Conservation (phyloP, 2,888 invertebrate genomes). For the Entomobrya proxima region DNA sequence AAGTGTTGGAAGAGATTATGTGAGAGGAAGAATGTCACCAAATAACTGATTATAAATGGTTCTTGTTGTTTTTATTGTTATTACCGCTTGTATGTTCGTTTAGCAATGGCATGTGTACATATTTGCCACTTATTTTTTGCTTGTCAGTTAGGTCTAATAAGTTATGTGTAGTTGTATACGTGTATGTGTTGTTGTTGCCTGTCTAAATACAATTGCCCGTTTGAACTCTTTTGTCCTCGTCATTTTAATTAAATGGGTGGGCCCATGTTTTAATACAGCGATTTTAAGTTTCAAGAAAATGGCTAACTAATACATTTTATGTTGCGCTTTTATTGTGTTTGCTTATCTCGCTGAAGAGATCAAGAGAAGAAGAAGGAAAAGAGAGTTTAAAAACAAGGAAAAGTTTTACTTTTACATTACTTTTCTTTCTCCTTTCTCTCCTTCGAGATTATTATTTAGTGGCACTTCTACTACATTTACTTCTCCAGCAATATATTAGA, state of each 20-base stretch:
- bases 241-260: constrained; percentile 65
- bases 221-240: constrained; percentile 47
- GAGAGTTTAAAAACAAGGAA: constrained; percentile 51
- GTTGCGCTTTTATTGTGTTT: constrained; percentile 51
- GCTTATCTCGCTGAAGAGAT: constrained; percentile 53
- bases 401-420: constrained; percentile 38
- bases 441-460: constrained; percentile 63
- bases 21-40: constrained; percentile 19
- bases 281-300: constrained; percentile 56
- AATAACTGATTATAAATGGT: constrained; percentile 49
- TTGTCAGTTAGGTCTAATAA: constrained; percentile 5
- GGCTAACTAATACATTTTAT: constrained; percentile 62
- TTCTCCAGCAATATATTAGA: constrained; percentile 56
- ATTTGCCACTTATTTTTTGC: not conserved
- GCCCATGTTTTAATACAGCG: constrained; percentile 48
- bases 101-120: not conserved
- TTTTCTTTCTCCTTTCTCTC: not conserved
- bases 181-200: constrained; percentile 16
- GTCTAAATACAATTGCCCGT: constrained; percentile 33
- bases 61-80: constrained; percentile 43
- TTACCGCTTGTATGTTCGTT: not conserved
- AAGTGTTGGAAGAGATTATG: not conserved
- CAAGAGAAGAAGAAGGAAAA: constrained; percentile 43
- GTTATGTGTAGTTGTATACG: not conserved
- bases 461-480: constrained; percentile 58